Evolutionary conservation across 2,797 vertebrate genomes (phyloP), one percentile per base, ranked within the genome.

Genomic region (Melanotaenia pygmaea): DNA sequence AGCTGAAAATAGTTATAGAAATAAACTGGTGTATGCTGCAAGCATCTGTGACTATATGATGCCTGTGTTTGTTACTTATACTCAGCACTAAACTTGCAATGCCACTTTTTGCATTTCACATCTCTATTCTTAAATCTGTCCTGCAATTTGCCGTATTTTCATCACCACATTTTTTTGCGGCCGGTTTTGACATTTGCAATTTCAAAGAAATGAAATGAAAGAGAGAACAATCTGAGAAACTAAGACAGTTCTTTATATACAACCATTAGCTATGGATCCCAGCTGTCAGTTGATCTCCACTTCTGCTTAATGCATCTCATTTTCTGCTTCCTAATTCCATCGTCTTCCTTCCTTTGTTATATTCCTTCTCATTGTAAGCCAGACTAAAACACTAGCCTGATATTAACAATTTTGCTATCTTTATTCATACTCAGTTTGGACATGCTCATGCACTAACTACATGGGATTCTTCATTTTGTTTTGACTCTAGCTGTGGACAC

Each of bases 221-320:
- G 54, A 70, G 64, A 73, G 70, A 68, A 37, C 72, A 38, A 78
- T 50, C 72, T 69, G 72, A 79, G 34, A 73, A 58, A 86, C 51
- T 54, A 59, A 58, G 64, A 59, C 59, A 51, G 71, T 68, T 58
- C 38, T 67, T 74, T 59, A 68, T 63, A 64, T 79, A 81, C 79
- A 82, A 71, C 76, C 59, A 85, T 88, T 77, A 73, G 80, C 76
- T 67, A 77, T 14, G 35, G 70, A 77, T 76, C 3, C 67, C 1
- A 24, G 67, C 57, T 53, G 72, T n/a, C 0, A 8, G 34, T 24
- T 64, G 54, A 76, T 76, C 71, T 81, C 59, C 68, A 40, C 53
- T 71, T 74, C 64, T 45, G 22, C 72, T 64, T 71, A 74, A 70
- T 87, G 40, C 57, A 63, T 59, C 45, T 76, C 65, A 76, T 86